A percentile compares a stretch with the other conserved stretches of the same genome.
phyloP scores from a whole-genome alignment of 2,888 invertebrate species.

The Caenorhabditis virilis region DNA sequence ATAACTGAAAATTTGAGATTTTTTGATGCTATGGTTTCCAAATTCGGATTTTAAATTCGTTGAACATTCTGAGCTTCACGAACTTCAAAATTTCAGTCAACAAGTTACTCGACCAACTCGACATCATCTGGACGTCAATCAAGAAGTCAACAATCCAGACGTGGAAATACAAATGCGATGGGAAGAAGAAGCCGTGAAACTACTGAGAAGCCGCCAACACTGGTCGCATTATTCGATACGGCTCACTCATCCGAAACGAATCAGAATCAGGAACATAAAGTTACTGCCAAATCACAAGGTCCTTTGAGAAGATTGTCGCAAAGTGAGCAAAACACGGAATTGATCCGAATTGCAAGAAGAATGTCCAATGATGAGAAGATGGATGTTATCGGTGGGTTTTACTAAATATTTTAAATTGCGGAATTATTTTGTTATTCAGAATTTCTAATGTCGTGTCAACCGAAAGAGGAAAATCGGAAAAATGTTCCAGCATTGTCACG shows the following conservation, averaged over 20 bases:
- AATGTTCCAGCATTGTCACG: no score
- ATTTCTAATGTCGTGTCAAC: not conserved
- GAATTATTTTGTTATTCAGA: no score
- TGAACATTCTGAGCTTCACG: no score
- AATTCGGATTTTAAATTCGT: no score
- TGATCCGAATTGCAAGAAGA: slow-evolving; percentile 9
- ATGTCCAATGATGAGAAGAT: slow-evolving; percentile 22
- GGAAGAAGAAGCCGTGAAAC: not conserved
- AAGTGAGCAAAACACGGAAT: slow-evolving; percentile 27
- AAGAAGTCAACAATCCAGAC: slow-evolving; percentile 25
- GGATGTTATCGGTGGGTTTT: slow-evolving; percentile 16
- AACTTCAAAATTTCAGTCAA: no score
- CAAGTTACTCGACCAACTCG: slow-evolving; percentile 18
- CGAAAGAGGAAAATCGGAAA: no score
- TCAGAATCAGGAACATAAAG: not conserved
- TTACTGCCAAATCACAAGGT: slow-evolving; percentile 3
- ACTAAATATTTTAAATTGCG: no score
- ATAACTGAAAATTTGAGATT: not conserved
- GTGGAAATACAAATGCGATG: slow-evolving; percentile 27
- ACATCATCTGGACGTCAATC: slow-evolving; percentile 29
- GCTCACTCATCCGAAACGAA: no score
- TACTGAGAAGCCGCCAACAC: slow-evolving; percentile 2
- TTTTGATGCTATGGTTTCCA: no score
- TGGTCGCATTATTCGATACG: slow-evolving; percentile 19
- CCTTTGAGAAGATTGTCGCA: slow-evolving; percentile 23